Evolutionary conservation across 2,113 vertebrate species (phyloP).

Genomic region (Megaleporinus macrocephalus): DNA sequence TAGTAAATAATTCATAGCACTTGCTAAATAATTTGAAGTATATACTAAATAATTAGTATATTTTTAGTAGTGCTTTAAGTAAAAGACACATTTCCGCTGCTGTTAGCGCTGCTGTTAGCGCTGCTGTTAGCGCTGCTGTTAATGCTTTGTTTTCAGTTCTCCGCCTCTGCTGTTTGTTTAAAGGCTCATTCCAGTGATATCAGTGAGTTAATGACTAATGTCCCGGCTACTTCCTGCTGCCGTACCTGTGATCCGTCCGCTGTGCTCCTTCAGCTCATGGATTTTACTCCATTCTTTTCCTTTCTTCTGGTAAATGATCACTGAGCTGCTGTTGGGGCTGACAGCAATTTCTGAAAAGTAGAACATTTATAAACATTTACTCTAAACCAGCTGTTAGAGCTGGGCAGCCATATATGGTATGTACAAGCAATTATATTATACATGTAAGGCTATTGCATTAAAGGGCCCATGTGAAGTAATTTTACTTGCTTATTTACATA

Average conservation of each 20-base stretch:
- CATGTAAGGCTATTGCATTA: no score
- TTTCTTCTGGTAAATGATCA: conserved; percentile 78
- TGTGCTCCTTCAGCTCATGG: conserved; percentile 81
- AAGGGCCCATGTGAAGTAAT: no score
- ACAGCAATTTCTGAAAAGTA: conserved; percentile 75
- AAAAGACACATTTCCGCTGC: no score
- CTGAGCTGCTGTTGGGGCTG: conserved; percentile 78
- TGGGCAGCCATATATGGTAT: no score
- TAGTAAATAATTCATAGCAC: no score
- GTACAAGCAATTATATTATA: no score
- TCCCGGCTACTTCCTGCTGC: conserved; percentile 21
- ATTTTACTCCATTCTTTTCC: conserved; percentile 78
- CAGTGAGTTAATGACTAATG: conserved; percentile 40
- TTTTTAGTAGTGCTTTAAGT: no score
- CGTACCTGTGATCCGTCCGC: conserved; percentile 80
- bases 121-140: no score
- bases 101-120: neutral
- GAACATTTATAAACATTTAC: no score
- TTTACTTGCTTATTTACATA: no score
- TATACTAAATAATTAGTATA: no score
- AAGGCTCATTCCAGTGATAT: conserved; percentile 13
- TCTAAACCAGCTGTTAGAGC: neutral
- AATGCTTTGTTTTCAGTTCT: neutral
- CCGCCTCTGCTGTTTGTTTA: conserved; percentile 16
- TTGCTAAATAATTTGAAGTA: no score